Evolutionary conservation across 2,113 vertebrate species (phyloP).

Genomic region (Equus quagga): DNA sequence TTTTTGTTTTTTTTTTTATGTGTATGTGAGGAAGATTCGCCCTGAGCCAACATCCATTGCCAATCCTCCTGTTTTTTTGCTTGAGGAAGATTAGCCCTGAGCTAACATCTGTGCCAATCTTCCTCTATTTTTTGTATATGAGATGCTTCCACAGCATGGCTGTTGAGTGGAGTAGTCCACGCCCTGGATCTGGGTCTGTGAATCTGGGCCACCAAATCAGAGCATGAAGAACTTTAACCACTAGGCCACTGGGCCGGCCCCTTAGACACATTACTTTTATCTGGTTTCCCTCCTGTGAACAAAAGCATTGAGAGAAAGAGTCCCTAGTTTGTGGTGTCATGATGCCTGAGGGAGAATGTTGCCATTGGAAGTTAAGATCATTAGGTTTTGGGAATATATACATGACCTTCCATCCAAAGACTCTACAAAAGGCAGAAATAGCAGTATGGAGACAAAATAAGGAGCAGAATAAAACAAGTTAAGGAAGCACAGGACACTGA

Average conservation of each 20-base stretch:
- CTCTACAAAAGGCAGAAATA: background rate
- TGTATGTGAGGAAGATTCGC: too few relatives aligned
- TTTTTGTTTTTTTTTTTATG: background rate
- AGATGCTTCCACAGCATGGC: too few relatives aligned
- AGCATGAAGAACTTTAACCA: too few relatives aligned
- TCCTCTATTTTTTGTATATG: too few relatives aligned
- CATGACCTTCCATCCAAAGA: background rate
- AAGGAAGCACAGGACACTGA: background rate
- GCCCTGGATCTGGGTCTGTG: too few relatives aligned
- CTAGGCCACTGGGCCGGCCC: too few relatives aligned
- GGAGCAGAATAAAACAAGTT: background rate
- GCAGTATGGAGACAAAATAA: background rate
- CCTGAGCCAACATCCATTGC: too few relatives aligned
- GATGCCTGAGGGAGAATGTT: background rate
- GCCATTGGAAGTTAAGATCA: background rate
- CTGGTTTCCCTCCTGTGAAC: background rate
- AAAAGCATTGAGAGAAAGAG: background rate
- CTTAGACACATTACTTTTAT: background rate
- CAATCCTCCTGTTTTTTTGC: too few relatives aligned
- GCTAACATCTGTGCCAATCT: too few relatives aligned
- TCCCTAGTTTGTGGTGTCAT: background rate
- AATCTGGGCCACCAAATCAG: too few relatives aligned
- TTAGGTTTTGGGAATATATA: background rate
- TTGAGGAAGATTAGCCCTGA: too few relatives aligned
- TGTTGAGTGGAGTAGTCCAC: too few relatives aligned